Evolutionary conservation across 2,113 vertebrate species (phyloP).

Genomic region (Canis aureus): DNA sequence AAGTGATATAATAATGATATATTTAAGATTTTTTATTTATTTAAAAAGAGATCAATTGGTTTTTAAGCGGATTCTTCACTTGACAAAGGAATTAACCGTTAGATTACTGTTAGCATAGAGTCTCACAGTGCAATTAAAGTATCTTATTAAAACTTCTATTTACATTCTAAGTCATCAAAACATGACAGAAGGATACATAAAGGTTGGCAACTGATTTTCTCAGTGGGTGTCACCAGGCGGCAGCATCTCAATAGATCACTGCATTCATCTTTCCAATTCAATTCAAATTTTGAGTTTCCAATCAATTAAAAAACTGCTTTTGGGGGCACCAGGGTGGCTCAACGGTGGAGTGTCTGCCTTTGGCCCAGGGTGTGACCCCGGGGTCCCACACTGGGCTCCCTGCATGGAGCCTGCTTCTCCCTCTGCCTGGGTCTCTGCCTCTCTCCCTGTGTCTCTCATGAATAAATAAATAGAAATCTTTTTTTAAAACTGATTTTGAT

Average conservation of each 20-base stretch:
- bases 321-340: too few relatives aligned
- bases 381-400: too few relatives aligned
- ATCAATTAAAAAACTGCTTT: too few relatives aligned
- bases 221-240: not conserved
- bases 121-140: not conserved
- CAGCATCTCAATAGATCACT: not conserved
- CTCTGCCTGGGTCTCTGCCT: too few relatives aligned
- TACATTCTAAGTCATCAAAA: not conserved
- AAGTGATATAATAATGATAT: not conserved
- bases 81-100: not conserved
- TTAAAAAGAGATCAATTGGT: not conserved
- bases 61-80: constrained; percentile 7
- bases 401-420: too few relatives aligned
- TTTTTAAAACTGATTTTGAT: not conserved
- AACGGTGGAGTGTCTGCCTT: too few relatives aligned
- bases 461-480: too few relatives aligned
- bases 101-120: not conserved
- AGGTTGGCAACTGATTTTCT: not conserved
- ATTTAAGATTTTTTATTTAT: not conserved
- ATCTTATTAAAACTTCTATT: not conserved
- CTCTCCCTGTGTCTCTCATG: too few relatives aligned
- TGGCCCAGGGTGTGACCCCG: too few relatives aligned
- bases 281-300: too few relatives aligned
- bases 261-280: not conserved
- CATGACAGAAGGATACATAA: not conserved